Evolutionary conservation across 1,140 invertebrate species (phyloP), one percentile per base, ranked within the genome.

Genomic region (Zaprionus taronus): DNA sequence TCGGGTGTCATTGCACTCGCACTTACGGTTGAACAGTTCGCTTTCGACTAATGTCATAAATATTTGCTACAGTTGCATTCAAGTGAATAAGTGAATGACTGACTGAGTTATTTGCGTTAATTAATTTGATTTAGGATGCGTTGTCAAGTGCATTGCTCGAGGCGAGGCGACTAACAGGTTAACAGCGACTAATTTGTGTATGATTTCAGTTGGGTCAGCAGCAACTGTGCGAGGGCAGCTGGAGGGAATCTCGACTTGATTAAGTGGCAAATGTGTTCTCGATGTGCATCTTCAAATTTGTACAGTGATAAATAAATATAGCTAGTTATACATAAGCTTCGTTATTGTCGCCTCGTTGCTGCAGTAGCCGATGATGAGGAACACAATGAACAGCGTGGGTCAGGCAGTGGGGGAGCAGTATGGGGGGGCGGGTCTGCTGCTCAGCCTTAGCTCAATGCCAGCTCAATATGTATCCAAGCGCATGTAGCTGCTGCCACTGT

Each of bases 281-380:
- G 68, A 76, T 80, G 61, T 72, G 69, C 56, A 80, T 64, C 56
- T 75, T 4, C 47, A 63, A 57, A 70, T 70, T 79, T 41, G 28
- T 26, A 61, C 49, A 68, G 28, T 63, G 47, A 69, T 41, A 61
- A 49, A 68, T 74, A 76, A 64, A 51, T 36, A 34, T 76, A 62
- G 83, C 81, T 84, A 84, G 81, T 78, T 78, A 84, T 84, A 81
- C 80, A 38, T 38, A 38, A 38, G 70, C 60, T 79, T 74, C 80
- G 84, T 84, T 84, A 81, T 85, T 84, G 82, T 55, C 68, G 34
- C 28, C 73, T 80, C 77, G 77, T 65, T 85, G 80, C 87, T 80
- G 83, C 77, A 83, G 83, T 73, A 83, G 87, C 77, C 82, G 80
- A 70, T 83, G 77, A 82, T 87, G 83, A 78, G 64, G 76, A 69